A percentile compares a stretch with the other conserved stretches of the same genome.
phyloP scores from a whole-genome alignment of 2,888 invertebrate species.

The Tetropium fuscum region DNA sequence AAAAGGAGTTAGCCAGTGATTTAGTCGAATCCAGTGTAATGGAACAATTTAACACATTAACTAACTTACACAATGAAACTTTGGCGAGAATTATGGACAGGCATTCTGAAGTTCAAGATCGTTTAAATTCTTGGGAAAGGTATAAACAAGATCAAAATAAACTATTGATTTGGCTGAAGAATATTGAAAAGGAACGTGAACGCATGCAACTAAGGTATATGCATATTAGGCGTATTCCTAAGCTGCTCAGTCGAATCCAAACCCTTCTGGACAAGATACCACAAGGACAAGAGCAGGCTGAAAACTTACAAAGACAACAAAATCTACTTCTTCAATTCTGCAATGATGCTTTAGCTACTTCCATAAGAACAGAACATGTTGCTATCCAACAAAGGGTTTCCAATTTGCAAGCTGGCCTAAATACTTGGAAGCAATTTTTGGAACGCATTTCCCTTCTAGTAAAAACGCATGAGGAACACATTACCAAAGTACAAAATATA shows the following conservation, averaged over 20 bases:
- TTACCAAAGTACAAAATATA: constrained; percentile 71
- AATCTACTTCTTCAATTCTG: constrained; percentile 76
- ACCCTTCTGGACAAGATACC: constrained; percentile 77
- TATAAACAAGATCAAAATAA: constrained; percentile 79
- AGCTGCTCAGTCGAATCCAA: constrained; percentile 77
- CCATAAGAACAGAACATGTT: constrained; percentile 84
- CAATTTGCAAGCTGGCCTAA: constrained; percentile 82
- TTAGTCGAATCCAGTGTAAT: constrained; percentile 63
- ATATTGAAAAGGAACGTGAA: constrained; percentile 82
- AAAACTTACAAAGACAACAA: constrained; percentile 75
- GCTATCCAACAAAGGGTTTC: constrained; percentile 82
- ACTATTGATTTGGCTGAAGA: constrained; percentile 83
- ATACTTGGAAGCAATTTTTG: constrained; percentile 85
- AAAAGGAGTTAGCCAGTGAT: constrained; percentile 60
- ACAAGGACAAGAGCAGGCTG: constrained; percentile 73
- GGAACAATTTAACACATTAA: constrained; percentile 83
- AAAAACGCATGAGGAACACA: constrained; percentile 74
- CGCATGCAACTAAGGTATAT: constrained; percentile 84
- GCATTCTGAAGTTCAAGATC: constrained; percentile 78
- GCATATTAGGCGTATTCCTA: constrained; percentile 80
- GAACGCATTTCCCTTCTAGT: constrained; percentile 75
- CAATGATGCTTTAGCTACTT: constrained; percentile 81
- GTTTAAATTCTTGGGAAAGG: constrained; percentile 82
- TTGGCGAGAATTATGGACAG: constrained; percentile 82
- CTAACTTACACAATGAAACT: constrained; percentile 86